Percentiles rank a stretch among this genome's conserved stretches.
These are phyloP conservation scores for Thaleichthys pacificus DNA, from an alignment of 2,797 vertebrate genomes.

Conservation along the genomic window DNA sequence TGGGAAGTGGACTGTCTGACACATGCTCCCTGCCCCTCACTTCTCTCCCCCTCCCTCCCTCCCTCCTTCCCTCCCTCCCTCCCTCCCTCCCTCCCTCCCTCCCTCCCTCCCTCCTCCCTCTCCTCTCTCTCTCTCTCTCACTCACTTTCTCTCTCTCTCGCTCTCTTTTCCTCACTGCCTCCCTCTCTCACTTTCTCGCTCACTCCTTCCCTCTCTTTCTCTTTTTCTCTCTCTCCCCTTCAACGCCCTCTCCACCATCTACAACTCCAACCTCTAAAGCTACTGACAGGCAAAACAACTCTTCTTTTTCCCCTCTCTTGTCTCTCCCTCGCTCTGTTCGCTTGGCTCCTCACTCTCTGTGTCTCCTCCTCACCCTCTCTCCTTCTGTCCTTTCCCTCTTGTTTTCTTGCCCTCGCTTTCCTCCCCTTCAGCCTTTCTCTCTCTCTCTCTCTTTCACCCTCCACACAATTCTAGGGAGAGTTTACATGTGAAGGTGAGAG, in stretches of 20 bases:
- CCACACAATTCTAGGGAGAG: conserved; percentile 29
- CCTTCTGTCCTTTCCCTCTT: background rate
- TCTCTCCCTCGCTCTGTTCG: background rate
- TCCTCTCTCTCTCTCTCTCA: conserved; percentile 26
- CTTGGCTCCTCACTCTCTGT: background rate
- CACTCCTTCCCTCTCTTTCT: background rate
- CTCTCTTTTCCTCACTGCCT: conserved; percentile 44
- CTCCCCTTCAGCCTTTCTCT: conserved; percentile 8
- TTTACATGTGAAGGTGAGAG: background rate
- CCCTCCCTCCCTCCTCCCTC: conserved; percentile 42
- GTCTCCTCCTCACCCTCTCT: background rate
- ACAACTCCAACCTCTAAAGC: background rate
- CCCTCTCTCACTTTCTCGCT: conserved; percentile 32
- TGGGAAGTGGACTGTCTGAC: conserved; percentile 60
- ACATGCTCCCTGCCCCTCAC: conserved; percentile 21
- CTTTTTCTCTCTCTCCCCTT: too few relatives aligned
- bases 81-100: conserved; percentile 51
- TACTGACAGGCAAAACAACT: too few relatives aligned
- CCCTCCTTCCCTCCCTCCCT: conserved; percentile 42
- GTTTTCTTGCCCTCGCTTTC: background rate
- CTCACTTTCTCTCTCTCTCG: background rate
- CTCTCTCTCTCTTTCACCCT: conserved; percentile 20
- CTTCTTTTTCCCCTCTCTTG: background rate
- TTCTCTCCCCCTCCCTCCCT: conserved; percentile 53
- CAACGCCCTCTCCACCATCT: background rate